phyloP scores from a whole-genome alignment of 2,888 invertebrate species.

The Rotaria magnacalcarata region DNA sequence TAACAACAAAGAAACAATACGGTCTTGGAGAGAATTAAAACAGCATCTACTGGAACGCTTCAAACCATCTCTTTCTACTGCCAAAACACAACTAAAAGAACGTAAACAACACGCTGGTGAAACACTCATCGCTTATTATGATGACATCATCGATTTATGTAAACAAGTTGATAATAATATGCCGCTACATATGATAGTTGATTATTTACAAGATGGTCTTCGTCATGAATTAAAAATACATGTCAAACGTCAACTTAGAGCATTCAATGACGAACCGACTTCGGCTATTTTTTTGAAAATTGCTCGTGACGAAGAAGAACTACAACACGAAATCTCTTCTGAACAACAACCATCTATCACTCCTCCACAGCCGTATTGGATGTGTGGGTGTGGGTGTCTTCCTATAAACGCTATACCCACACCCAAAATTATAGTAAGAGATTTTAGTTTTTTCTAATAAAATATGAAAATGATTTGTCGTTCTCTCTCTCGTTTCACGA shows the following conservation, averaged over 20 bases:
- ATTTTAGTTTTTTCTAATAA: no score
- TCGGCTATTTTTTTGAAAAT: background rate
- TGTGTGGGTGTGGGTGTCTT: no score
- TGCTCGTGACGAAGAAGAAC: background rate
- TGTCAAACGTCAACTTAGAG: background rate
- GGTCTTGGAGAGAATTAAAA: background rate
- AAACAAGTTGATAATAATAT: background rate
- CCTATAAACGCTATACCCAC: no score
- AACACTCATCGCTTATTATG: background rate
- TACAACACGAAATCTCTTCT: background rate
- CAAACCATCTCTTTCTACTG: background rate
- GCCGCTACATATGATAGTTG: background rate
- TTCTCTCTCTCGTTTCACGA: no score
- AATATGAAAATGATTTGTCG: no score
- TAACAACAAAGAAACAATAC: background rate
- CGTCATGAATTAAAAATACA: background rate
- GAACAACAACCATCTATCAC: background rate
- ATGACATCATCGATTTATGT: constrained; percentile 1
- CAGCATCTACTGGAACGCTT: background rate
- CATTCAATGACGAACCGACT: background rate
- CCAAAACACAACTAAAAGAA: background rate
- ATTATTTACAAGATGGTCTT: background rate
- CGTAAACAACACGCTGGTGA: background rate
- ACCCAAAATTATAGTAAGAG: no score
- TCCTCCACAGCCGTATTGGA: no score